Evolutionary conservation across 2,113 vertebrate species (phyloP).

Genomic region (Trochalopteron elliotii): DNA sequence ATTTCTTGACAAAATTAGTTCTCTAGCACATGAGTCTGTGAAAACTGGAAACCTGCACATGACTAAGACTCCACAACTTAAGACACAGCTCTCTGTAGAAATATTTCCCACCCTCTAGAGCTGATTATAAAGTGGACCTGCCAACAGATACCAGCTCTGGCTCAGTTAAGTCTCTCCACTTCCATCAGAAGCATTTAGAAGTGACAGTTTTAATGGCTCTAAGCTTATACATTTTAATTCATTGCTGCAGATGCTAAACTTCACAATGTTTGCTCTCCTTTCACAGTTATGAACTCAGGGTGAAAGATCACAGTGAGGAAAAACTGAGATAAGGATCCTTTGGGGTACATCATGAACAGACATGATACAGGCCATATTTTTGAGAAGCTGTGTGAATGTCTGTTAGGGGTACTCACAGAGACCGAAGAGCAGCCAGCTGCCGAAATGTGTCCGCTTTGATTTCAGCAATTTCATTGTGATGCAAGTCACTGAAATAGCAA

Average conservation of each 20-base stretch:
- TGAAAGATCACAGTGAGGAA: neutral
- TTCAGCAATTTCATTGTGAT: conserved; percentile 87
- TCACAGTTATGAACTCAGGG: neutral
- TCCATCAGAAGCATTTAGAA: neutral
- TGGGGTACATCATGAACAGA: neutral
- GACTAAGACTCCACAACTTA: neutral
- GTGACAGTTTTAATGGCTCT: neutral
- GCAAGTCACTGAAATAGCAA: conserved; percentile 84
- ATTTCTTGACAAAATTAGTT: neutral
- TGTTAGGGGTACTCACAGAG: conserved; percentile 82
- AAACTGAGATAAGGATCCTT: neutral
- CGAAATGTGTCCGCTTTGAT: conserved; percentile 84
- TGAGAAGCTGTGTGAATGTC: neutral
- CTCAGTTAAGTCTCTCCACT: neutral
- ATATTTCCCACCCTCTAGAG: neutral
- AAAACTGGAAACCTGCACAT: neutral
- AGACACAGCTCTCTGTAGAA: neutral
- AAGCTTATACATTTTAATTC: conserved; percentile 12
- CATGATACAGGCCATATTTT: neutral
- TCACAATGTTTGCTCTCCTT: conserved; percentile 11
- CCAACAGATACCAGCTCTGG: neutral
- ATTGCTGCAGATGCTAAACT: conserved; percentile 10
- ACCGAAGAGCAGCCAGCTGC: conserved; percentile 82
- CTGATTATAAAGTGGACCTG: neutral
- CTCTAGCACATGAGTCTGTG: neutral